Evolutionary conservation across 1,140 invertebrate species (phyloP), one percentile per base, ranked within the genome.

Genomic region (Ganaspis sp.): DNA sequence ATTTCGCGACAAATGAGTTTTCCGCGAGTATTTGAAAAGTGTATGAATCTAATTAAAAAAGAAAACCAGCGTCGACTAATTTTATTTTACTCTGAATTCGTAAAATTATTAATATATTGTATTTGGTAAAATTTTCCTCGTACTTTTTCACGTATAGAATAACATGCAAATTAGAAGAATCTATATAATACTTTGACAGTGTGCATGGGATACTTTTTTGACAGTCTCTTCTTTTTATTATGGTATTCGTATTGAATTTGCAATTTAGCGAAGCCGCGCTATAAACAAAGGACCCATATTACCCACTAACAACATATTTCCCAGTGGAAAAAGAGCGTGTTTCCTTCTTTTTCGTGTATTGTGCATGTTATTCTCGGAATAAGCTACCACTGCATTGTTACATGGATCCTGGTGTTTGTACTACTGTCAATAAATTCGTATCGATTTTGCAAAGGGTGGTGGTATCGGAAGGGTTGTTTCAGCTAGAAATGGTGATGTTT

Each of bases 401-500:
- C 58, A 64, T 64, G 58, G 58, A 26, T 64, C 58, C 23, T 26
- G 26, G 23, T 64, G 58, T 64, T 64, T 64, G 58, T 64, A 29
- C 23, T 64, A 34, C 58, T 64, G 58, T 64, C 58, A 29, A 64
- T 64, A 64, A 64, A 64, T 64, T 29, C 23, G 21, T 64, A 34
- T 64, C 58, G 58, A 29, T 64, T 64, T 26, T 64, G 11, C 26
- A 29, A 29, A 15, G 15, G 11, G 23, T 12, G 26, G 23, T 11
- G 23, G 58, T 29, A 29, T 64, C 58, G 58, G 58, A 26, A 29
- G 58, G 26, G 58, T 64, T 64, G 26, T 64, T 64, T 64, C 58
- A 64, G 23, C 58, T 64, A 29, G 58, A 64, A 64, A 64, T 12
- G 58, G 58, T 29, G 58, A 64, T 64, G 58, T 64, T 64, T 64